Conservation (phyloP, 2,113 vertebrate species). For the Thymallus thymallus region DNA sequence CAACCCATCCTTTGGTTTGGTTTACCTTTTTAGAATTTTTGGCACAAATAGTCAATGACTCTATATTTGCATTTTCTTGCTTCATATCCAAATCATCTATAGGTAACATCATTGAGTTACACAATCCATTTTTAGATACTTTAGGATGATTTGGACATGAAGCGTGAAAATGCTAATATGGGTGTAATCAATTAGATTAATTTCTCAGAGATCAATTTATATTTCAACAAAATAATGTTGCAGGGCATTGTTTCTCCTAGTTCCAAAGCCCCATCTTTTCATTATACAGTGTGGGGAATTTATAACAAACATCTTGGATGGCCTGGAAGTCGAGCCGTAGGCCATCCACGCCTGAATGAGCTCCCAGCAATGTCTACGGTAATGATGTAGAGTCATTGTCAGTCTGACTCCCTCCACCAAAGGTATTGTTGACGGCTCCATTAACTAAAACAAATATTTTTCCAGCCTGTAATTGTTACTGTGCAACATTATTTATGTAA, state of each 20-base stretch:
- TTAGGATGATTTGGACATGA: no score
- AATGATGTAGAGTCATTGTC: constrained; percentile 62
- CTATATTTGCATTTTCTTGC: no score
- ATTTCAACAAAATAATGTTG: background rate
- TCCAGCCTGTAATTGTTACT: constrained; percentile 45
- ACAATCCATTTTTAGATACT: no score
- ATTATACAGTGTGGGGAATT: constrained; percentile 67
- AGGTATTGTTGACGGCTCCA: constrained; percentile 67
- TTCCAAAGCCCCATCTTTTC: constrained; percentile 56
- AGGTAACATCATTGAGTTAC: no score
- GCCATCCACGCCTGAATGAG: constrained; percentile 3
- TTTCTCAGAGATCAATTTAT: no score
- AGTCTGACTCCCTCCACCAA: constrained; percentile 53
- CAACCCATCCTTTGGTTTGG: no score
- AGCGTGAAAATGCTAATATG: no score
- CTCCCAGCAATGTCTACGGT: constrained; percentile 65
- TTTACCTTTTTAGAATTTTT: no score
- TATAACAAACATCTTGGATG: constrained; percentile 73
- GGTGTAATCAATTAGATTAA: no score
- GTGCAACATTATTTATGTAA: constrained; percentile 60
- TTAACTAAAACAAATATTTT: constrained; percentile 52
- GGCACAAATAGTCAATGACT: no score
- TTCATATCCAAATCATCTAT: no score
- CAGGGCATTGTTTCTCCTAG: constrained; percentile 56
- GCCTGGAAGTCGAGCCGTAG: constrained; percentile 51